Evolutionary conservation across 2,797 vertebrate genomes (phyloP).

Genomic region (Mustela erminea): DNA sequence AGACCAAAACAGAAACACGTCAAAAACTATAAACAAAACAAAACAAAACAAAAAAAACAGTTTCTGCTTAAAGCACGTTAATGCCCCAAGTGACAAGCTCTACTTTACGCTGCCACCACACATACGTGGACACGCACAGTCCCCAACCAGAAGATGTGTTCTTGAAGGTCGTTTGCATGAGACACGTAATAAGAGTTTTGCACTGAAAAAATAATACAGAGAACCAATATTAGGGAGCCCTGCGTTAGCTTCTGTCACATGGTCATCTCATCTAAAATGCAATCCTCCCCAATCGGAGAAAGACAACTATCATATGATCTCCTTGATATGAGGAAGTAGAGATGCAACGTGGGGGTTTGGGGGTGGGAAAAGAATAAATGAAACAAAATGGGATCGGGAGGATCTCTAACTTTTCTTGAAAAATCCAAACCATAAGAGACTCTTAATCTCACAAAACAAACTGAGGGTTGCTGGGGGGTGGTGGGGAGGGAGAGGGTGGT

Average conservation of each 20-base stretch:
- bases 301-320: no score
- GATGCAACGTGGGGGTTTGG: no score
- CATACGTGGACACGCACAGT: background rate
- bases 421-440: no score
- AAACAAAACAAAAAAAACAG: constrained; percentile 41
- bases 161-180: background rate
- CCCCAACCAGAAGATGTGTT: background rate
- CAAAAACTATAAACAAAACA: constrained; percentile 71
- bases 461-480: no score
- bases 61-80: constrained; percentile 69
- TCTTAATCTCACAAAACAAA: no score
- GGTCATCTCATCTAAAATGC: background rate
- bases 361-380: no score
- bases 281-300: background rate
- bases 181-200: background rate
- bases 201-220: background rate
- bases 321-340: no score
- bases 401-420: no score
- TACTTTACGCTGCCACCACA: background rate
- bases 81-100: constrained; percentile 12
- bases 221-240: background rate
- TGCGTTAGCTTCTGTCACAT: background rate
- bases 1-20: constrained; percentile 83
- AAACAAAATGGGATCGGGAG: no score
- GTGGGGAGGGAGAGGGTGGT: no score